Base-by-base conservation (phyloP, 2,888 invertebrate genomes). In the Drosophila nr. medialis region DNA sequence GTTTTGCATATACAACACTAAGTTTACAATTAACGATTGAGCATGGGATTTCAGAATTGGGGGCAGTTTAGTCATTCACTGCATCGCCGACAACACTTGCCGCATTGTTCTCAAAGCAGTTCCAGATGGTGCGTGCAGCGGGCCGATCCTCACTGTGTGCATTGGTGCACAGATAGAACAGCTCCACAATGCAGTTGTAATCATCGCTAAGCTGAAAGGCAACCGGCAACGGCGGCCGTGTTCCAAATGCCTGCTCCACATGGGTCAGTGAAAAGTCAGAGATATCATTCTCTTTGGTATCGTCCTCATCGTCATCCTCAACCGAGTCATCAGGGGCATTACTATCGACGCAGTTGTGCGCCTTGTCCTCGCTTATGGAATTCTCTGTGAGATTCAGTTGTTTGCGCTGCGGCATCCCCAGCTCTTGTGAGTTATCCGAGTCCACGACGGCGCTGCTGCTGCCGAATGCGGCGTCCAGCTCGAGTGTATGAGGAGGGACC, bases 141-240 rank as follows among this genome's bases (percentile, higher is more conserved):
- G 96, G 96, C 29, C 97, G 93, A 72, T 93, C 92, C 27, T 93
- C 92, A 6, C 95, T 94, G 75, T 94, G 91, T 13, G 93, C 90
- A 89, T 95, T 95, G 0, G 97, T 97, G 90, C 97, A 96, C 76
- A 94, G 94, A 91, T 94, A 95, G 93, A 96, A 97, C 72, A 97
- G 81, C 42, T 96, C 95, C 2, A 97, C 93, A 0, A 96, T 94
- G 8, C 93, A 93, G 15, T 94, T 93, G 88, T 96, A 97, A 36
- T 94, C 93, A n/a, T 93, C 91, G 66, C 94, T 94, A 0, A 95
- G 91, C 30, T 94, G 92, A 70, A 96, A 94, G 65, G 94, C 92
- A 21, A 94, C 94, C 0, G 97, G 97, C 24, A 97, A 89, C 1
- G 94, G 92, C 0, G 97, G 97, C 0, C 97, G 94, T 2, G 95